Evolutionary conservation across 2,888 invertebrate species (phyloP), one percentile per base, ranked within the genome.

Genomic region (Nudaria mundana): DNA sequence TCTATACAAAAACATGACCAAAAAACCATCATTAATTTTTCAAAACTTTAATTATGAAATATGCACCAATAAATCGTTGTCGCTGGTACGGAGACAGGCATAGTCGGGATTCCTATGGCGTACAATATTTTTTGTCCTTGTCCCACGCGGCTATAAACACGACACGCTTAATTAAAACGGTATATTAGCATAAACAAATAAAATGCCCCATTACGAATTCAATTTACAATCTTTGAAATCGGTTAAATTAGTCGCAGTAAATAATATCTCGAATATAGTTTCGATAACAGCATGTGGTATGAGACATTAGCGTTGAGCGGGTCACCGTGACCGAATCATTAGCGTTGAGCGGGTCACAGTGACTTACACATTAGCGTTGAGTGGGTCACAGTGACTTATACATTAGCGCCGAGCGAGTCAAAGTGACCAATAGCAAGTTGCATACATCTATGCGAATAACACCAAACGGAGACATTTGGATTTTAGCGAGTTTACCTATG

Each of bases 131-230:
- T 51, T 56, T 59, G 44, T 72, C 72, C 48, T 65, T 28, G 66
- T 70, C 71, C 41, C 68, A 45, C 65, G 33, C 41, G 44, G 38
- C 56, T 60, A 57, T 67, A 69, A 71, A 66, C 67, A 66, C 63
- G 69, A 68, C 66, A 65, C 65, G 72, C 62, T 75, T 85, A 85
- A 88, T 88, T 87, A 86, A 88, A 86, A 77, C 77, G 68, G 69
- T 66, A 75, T 74, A 87, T 87, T 87, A 85, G 85, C 87, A 88
- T 87, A 87, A 86, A 88, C 87, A 88, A 88, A 88, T 88, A 88
- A 88, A 87, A 87, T 77, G 75, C 66, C 73, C 81, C 84, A 87
- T 88, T 87, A 86, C 74, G 83, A 78, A 83, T 86, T 86, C 88
- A 85, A 87, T 88, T 88, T 87, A 87, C 86, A 86, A 85, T 85